Evolutionary conservation across 2,797 vertebrate species (phyloP).

Genomic region (Diglossa cyanea): DNA sequence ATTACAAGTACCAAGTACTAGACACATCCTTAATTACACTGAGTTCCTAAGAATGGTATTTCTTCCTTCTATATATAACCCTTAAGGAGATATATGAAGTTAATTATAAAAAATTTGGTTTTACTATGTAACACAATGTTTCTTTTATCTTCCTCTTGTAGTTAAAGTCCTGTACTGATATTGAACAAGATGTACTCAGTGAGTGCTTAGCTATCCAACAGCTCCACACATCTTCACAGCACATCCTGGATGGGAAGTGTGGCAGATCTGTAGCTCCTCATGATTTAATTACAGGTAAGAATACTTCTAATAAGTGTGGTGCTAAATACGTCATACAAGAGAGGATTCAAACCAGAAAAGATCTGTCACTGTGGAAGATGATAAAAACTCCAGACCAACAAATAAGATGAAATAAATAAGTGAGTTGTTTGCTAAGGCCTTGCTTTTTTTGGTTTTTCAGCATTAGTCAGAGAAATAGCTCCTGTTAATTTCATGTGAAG

Average conservation of each 20-base stretch:
- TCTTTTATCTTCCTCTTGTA: slow-evolving; percentile 69
- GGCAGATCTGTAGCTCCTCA: slow-evolving; percentile 78
- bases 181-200: slow-evolving; percentile 85
- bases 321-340: not conserved
- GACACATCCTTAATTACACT: not conserved
- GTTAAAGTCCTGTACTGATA: slow-evolving; percentile 86
- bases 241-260: slow-evolving; percentile 85
- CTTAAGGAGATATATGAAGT: not conserved
- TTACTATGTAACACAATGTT: slow-evolving; percentile 40
- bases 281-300: slow-evolving; percentile 90
- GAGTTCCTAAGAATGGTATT: slow-evolving; percentile 1
- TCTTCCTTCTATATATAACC: not conserved
- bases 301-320: not conserved
- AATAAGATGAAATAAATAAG: not conserved
- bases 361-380: not conserved
- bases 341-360: not conserved
- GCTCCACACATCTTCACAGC: slow-evolving; percentile 84
- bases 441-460: not conserved
- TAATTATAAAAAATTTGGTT: slow-evolving; percentile 21
- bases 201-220: slow-evolving; percentile 90
- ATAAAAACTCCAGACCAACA: not conserved
- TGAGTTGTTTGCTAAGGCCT: not conserved
- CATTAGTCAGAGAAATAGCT: not conserved
- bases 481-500: not conserved
- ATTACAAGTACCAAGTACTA: not conserved